Evolutionary conservation across 30 jellyfish, hydroid and myxozoan genomes (phyloP).

Genomic region (Sanderia malayensis): DNA sequence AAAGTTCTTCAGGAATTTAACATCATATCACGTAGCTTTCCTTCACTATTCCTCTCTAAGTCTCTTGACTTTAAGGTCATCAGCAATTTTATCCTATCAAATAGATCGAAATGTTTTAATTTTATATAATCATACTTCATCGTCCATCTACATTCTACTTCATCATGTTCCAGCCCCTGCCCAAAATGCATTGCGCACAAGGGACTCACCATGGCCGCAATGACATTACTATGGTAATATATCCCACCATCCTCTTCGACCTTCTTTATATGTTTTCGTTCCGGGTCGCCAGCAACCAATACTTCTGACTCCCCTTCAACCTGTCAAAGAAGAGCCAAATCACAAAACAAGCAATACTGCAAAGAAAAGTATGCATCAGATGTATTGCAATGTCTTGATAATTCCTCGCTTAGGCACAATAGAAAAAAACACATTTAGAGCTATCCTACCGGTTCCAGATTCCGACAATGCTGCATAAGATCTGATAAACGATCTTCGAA

Average conservation of each 20-base stretch:
- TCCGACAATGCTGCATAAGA: constrained; percentile 54
- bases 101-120: too few species aligned
- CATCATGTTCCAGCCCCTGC: too few species aligned
- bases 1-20: too few species aligned
- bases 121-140: too few species aligned
- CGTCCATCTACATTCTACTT: too few species aligned
- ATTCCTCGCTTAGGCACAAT: not conserved
- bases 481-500: constrained; percentile 55
- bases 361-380: too few species aligned
- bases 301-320: constrained; percentile 70
- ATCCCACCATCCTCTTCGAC: constrained; percentile 71
- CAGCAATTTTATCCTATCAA: not conserved
- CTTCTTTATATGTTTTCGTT: constrained; percentile 54
- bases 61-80: not conserved
- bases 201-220: constrained; percentile 69
- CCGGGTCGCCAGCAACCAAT: constrained; percentile 81
- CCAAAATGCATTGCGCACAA: not conserved
- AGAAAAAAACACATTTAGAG: too few species aligned
- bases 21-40: too few species aligned
- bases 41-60: too few species aligned
- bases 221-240: constrained; percentile 53
- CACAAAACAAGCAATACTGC: too few species aligned
- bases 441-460: constrained; percentile 68
- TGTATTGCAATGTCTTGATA: too few species aligned
- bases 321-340: constrained; percentile 1